Percentiles rank a stretch among this genome's conserved stretches.
These are phyloP conservation scores for Thermophis baileyi DNA, from an alignment of 2,113 vertebrate genomes.

Conservation along the genomic window DNA sequence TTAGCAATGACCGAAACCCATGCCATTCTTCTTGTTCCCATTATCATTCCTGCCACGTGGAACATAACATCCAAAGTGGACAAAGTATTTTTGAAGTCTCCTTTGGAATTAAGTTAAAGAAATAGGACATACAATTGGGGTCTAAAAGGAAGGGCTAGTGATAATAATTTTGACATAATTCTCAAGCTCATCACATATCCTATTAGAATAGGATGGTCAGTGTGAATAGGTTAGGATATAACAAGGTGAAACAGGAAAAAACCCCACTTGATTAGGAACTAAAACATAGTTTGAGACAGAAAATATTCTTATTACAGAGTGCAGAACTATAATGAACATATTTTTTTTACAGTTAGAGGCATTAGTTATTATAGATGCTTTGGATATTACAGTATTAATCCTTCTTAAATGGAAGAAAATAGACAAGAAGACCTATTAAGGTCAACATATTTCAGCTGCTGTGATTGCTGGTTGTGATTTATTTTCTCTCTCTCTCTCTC, in stretches of 20 bases:
- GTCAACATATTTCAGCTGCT: background rate
- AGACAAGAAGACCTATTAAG: slow-evolving; percentile 20
- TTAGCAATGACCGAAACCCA: background rate
- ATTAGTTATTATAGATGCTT: background rate
- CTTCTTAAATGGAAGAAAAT: background rate
- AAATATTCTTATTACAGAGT: background rate
- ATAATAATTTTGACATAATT: background rate
- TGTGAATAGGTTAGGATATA: background rate
- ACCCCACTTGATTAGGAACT: background rate
- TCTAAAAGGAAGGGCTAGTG: background rate
- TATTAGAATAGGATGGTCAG: background rate
- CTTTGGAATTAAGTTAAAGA: background rate
- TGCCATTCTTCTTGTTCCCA: background rate
- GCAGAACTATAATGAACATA: background rate
- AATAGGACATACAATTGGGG: background rate
- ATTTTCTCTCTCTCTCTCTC: slow-evolving; percentile 1
- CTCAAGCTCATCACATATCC: background rate
- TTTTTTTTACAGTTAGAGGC: background rate
- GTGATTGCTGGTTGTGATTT: background rate
- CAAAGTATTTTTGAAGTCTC: background rate
- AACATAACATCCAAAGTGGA: background rate
- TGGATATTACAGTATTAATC: background rate
- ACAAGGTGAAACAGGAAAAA: background rate
- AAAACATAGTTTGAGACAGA: background rate
- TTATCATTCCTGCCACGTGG: background rate